Base-by-base conservation (phyloP, 2,797 vertebrate genomes). In the Eulemur rubriventer region DNA sequence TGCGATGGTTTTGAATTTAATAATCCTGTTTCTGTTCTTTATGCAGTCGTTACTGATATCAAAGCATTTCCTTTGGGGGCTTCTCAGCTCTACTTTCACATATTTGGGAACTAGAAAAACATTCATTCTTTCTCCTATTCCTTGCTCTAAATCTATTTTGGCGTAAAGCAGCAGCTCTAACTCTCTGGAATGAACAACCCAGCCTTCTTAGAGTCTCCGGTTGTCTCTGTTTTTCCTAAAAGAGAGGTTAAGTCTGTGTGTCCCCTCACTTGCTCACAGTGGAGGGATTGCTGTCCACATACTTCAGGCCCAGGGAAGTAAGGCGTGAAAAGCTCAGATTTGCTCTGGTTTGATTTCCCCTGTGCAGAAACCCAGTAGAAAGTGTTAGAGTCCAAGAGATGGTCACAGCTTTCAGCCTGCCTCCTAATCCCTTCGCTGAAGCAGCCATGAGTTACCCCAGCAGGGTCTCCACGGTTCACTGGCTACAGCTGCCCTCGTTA, bases 21-120 rank as follows among this genome's bases (percentile, higher is more conserved):
- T 91, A 69, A 88, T 80, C 57, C 48, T 80, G 11, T 81, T 91
- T 95, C 73, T 80, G 65, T 63, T 82, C 80, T 89, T 90, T 3
- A 22, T 83, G 38, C 11, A 52, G 33, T 76, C 81, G 81, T 85
- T 72, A 69, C 65, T 72, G 50, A 30, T 75, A 91, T 22, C 69
- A 48, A 87, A 80, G 35, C 59, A 16, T 70, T 97, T 86, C 70
- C 11, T 91, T 87, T 43, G 0, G 11, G 61, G 67, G 33, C 94
- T 14, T 52, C 18, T 84, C 61, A 57, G 55, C 26, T 91, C 67
- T 82, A 33, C 41, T 79, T 89, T 85, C n/a, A 82, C 2, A 24
- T 70, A 93, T 57, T 79, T 83, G 52, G 38, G 41, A 89, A 85
- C 48, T 33, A 84, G 78, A 91, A 79, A 86, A 59, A 55, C 26